Conservation (phyloP, 2,797 vertebrate species). For the Chloroceryle amazona region DNA sequence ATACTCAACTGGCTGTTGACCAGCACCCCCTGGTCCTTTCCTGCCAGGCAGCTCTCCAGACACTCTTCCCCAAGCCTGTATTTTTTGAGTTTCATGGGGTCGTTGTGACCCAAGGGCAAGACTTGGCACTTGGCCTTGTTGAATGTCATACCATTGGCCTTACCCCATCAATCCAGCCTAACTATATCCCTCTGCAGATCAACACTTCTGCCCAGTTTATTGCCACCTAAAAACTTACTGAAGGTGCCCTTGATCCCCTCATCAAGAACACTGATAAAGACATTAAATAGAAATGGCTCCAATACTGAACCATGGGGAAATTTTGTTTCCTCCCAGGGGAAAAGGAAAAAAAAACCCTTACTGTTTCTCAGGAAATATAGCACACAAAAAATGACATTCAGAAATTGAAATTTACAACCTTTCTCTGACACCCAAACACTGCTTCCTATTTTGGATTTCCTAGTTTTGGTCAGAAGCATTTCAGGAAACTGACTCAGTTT, state of each 20-base stretch:
- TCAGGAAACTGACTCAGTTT: neutral
- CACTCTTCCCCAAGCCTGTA: neutral
- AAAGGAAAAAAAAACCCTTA: neutral
- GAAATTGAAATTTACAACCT: neutral
- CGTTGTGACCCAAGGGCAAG: neutral
- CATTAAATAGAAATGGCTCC: neutral
- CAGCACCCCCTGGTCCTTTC: accelerated
- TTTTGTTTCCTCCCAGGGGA: neutral
- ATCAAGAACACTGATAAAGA: accelerated
- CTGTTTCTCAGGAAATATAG: neutral
- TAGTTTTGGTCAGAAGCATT: neutral
- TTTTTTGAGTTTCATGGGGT: accelerated
- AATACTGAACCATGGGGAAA: neutral
- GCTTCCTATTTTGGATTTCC: neutral
- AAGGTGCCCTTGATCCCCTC: accelerated
- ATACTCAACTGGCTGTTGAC: accelerated
- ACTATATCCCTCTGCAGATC: neutral
- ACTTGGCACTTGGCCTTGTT: accelerated
- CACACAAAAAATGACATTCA: neutral
- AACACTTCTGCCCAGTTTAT: accelerated
- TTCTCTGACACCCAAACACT: neutral
- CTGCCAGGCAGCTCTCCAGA: accelerated
- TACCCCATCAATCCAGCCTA: accelerated
- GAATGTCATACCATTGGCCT: accelerated
- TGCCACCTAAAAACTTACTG: neutral